Conservation (phyloP, 2,113 vertebrate species). For the Etia nguti region DNA sequence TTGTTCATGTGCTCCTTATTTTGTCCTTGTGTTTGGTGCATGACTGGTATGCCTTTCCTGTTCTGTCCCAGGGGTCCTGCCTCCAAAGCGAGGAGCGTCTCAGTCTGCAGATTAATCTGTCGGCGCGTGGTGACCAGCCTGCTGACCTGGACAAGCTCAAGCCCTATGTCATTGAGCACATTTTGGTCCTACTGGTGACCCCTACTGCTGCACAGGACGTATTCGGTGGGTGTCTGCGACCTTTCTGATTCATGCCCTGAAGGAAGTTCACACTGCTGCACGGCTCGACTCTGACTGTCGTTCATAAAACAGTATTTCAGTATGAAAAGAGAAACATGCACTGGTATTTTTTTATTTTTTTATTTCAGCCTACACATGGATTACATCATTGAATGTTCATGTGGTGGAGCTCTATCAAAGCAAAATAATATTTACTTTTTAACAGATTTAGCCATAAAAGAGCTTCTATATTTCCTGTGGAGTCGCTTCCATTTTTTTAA, state of each 20-base stretch:
- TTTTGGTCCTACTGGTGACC: conserved; percentile 85
- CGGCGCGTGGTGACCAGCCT: conserved; percentile 78
- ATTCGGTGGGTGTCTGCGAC: conserved; percentile 39
- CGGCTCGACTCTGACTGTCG: neutral
- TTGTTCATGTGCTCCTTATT: neutral
- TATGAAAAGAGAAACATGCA: neutral
- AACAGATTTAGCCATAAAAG: neutral
- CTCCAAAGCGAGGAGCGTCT: conserved; percentile 76
- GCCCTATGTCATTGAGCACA: conserved; percentile 91
- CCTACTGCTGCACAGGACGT: conserved; percentile 47
- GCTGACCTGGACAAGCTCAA: conserved; percentile 87
- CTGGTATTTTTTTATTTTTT: neutral
- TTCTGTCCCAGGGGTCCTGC: conserved; percentile 77
- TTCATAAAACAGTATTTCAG: neutral
- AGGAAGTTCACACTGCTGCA: neutral
- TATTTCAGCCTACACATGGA: neutral
- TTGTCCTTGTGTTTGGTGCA: neutral
- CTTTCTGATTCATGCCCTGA: neutral
- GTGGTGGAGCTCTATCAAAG: neutral
- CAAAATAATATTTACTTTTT: neutral
- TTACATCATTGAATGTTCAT: neutral
- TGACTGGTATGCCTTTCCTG: conserved; percentile 27
- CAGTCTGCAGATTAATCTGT: conserved; percentile 88
- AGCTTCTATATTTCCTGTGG: neutral
- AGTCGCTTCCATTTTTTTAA: fast-evolving